Evolutionary conservation across 1,140 invertebrate species (phyloP), one percentile per base, ranked within the genome.

Genomic region (Drosophila lini): DNA sequence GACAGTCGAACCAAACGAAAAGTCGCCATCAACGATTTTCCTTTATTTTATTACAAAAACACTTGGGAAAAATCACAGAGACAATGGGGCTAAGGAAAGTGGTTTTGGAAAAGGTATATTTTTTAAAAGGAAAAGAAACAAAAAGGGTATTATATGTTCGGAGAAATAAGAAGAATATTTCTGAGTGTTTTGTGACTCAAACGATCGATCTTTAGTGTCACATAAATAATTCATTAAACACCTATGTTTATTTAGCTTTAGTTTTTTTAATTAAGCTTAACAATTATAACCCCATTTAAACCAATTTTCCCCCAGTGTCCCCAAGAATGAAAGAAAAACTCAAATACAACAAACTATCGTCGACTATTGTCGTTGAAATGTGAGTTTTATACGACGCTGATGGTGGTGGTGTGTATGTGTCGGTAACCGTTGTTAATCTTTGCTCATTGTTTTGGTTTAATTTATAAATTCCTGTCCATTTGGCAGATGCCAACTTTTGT

Each of bases 391-490:
- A 57, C 25, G 50, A 13, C 44, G 31, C 42, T 28, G 25, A 4
- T 22, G 25, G 8, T 22, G 44, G 11, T 22, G 11, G 31, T 62
- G 70, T 63, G 47, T 47, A 48, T 75, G 32, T 55, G 69, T 65
- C 62, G 48, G 60, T 86, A 80, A 74, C 78, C 68, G 80, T 74
- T 89, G 80, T 88, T 88, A 89, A 89, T 90, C 84, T 86, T 86
- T 78, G 74, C 44, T 53, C 84, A 90, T 88, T 88, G 84, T 88
- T 88, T 88, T 89, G 80, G 80, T 89, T 88, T 88, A 88, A 88
- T 88, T 88, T 88, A 86, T 83, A 89, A 89, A 88, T 89, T 88
- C 84, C 84, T 89, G 84, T 88, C 80, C 84, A 89, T 88, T 88
- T 88, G 80, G 73, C 77, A 80, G 65, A 77, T 69, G 71, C 59